Percentiles rank a stretch among this genome's conserved stretches.
Conservation (phyloP, 2,113 vertebrate species). For the Silurus asotus region DNA sequence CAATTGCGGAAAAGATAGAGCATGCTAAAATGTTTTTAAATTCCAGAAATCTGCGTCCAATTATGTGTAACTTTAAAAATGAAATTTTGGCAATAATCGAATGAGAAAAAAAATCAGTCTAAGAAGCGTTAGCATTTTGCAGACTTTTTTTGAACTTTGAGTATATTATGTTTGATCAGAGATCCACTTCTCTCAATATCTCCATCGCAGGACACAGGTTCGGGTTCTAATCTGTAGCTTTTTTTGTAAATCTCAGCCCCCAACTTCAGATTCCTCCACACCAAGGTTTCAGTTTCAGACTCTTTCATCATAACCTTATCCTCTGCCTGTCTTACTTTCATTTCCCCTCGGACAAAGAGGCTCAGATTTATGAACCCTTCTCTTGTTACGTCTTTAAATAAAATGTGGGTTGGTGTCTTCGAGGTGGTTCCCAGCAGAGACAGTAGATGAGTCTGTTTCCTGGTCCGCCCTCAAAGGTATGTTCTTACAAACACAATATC, state of each 20-base stretch:
- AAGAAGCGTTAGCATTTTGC: background rate
- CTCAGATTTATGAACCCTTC: slow-evolving; percentile 47
- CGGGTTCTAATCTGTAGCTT: slow-evolving; percentile 7
- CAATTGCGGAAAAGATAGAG: background rate
- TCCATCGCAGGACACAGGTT: background rate
- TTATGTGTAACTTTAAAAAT: background rate
- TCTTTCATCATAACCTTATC: slow-evolving; percentile 67
- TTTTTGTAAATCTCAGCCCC: slow-evolving; percentile 15
- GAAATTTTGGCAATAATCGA: background rate
- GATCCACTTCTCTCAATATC: background rate
- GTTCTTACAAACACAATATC: slow-evolving; percentile 17
- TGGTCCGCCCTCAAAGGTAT: slow-evolving; percentile 31
- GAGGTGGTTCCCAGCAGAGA: slow-evolving; percentile 41
- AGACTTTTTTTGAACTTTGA: background rate
- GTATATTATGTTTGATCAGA: background rate
- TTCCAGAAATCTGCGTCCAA: background rate
- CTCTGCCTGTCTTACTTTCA: slow-evolving; percentile 44
- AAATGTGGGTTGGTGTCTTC: slow-evolving; percentile 53
- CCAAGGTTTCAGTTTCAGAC: slow-evolving; percentile 56
- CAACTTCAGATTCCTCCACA: slow-evolving; percentile 33
- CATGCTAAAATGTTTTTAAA: background rate
- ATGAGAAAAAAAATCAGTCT: background rate
- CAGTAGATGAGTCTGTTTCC: slow-evolving; percentile 10
- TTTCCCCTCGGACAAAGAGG: slow-evolving; percentile 46
- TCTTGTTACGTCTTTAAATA: slow-evolving; percentile 51